phyloP scores from a whole-genome alignment of 2,888 invertebrate species.

The Ecdyonurus torrentis region DNA sequence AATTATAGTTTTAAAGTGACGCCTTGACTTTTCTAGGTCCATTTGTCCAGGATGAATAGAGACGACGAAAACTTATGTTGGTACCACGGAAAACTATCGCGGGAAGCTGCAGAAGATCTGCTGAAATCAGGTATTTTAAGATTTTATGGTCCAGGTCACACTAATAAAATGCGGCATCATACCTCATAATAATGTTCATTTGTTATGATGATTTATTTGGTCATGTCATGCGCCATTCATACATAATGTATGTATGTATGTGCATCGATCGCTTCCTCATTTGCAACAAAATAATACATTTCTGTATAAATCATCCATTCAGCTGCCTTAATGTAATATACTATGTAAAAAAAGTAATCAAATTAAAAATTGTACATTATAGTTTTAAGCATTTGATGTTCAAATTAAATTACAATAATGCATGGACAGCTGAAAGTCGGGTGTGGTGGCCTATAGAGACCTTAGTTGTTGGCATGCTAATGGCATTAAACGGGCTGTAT shows the following conservation, averaged over 20 bases:
- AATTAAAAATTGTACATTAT: no score
- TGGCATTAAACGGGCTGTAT: no score
- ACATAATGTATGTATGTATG: neutral
- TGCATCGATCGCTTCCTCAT: neutral
- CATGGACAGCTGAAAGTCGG: no score
- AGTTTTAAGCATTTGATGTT: no score
- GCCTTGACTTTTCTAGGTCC: neutral
- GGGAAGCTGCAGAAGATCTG: slow-evolving; percentile 54
- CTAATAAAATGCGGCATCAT: slow-evolving; percentile 6
- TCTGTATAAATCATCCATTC: no score
- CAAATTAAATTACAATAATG: no score
- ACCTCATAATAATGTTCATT: slow-evolving; percentile 5
- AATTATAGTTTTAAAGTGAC: no score
- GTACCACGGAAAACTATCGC: slow-evolving; percentile 65
- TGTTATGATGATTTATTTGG: neutral
- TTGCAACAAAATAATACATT: no score
- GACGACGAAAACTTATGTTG: slow-evolving; percentile 61
- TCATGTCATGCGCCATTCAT: neutral
- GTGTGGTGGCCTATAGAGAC: no score
- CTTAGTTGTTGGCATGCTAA: no score
- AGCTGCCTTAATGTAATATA: no score
- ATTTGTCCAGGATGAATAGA: slow-evolving; percentile 30
- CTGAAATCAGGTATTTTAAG: slow-evolving; percentile 42
- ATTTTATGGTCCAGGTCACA: slow-evolving; percentile 8
- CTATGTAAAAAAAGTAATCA: no score